Conservation (phyloP, 2,113 vertebrate species). For the Casuarius casuarius region DNA sequence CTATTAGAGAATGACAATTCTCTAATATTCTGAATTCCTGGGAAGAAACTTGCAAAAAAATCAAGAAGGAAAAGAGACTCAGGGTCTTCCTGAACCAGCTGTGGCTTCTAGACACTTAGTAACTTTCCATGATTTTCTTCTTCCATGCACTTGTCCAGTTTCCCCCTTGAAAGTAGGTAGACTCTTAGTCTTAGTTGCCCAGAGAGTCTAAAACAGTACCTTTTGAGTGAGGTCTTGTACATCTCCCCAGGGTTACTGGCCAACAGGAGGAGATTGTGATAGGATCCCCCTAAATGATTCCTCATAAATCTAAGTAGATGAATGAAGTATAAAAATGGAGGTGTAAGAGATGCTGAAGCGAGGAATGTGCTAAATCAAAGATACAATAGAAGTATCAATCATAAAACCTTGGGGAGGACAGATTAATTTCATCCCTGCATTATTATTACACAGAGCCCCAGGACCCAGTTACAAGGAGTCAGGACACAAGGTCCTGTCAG, state of each 20-base stretch:
- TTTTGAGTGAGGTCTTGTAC: not conserved
- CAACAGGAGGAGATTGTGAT: not conserved
- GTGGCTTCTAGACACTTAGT: not conserved
- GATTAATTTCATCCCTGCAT: not conserved
- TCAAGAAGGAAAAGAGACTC: not conserved
- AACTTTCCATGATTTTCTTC: not conserved
- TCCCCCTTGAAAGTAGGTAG: not conserved
- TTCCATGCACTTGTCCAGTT: not conserved
- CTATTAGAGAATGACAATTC: not conserved
- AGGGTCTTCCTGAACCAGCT: not conserved
- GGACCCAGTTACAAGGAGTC: not conserved
- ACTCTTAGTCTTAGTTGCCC: not conserved
- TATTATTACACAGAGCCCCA: rapidly evolving
- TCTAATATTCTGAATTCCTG: not conserved
- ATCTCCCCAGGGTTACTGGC: not conserved
- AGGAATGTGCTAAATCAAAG: not conserved
- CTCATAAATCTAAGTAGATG: not conserved
- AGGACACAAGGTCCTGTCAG: not conserved
- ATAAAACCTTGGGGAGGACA: not conserved
- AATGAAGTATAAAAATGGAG: not conserved
- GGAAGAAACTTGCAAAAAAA: not conserved
- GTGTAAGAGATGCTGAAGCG: not conserved
- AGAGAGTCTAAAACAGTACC: not conserved
- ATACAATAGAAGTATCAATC: not conserved
- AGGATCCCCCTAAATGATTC: not conserved